Evolutionary conservation across 1,140 invertebrate species (phyloP).

Genomic region (Pseudoatta argentina): DNA sequence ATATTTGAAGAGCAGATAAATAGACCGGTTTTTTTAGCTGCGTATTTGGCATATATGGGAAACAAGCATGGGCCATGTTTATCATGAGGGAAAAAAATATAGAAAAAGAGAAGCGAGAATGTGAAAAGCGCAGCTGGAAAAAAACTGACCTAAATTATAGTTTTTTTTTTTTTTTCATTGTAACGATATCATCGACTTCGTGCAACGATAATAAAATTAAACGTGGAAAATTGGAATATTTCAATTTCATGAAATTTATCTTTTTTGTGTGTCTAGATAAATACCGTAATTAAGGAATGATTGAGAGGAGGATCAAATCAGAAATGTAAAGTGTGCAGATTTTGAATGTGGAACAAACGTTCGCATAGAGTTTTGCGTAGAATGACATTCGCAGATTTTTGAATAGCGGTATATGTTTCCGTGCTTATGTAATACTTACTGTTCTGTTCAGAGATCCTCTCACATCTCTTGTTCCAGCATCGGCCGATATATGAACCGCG

Average conservation of each 20-base stretch:
- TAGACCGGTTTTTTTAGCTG: not conserved
- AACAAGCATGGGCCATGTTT: not conserved
- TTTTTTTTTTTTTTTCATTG: not conserved
- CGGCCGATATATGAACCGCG: not conserved
- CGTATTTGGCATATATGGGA: not conserved
- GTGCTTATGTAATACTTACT: constrained; percentile 17
- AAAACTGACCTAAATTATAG: constrained; percentile 28
- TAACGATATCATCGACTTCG: not conserved
- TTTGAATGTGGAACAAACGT: not conserved
- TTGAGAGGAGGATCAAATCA: not conserved
- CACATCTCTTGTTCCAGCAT: not conserved
- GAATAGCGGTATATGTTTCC: constrained; percentile 22
- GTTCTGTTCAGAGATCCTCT: constrained; percentile 14
- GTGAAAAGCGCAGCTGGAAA: not conserved
- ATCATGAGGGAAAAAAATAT: not conserved
- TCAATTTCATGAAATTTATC: not conserved
- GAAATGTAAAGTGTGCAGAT: not conserved
- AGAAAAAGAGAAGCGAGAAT: not conserved
- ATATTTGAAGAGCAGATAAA: not conserved
- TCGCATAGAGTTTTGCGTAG: not conserved
- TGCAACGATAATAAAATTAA: constrained; percentile 11
- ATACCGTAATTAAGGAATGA: not conserved
- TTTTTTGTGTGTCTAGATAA: not conserved
- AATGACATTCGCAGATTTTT: constrained; percentile 12
- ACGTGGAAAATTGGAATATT: not conserved